Conservation (phyloP, 1,140 invertebrate genomes). For the Vollenhovia emeryi region DNA sequence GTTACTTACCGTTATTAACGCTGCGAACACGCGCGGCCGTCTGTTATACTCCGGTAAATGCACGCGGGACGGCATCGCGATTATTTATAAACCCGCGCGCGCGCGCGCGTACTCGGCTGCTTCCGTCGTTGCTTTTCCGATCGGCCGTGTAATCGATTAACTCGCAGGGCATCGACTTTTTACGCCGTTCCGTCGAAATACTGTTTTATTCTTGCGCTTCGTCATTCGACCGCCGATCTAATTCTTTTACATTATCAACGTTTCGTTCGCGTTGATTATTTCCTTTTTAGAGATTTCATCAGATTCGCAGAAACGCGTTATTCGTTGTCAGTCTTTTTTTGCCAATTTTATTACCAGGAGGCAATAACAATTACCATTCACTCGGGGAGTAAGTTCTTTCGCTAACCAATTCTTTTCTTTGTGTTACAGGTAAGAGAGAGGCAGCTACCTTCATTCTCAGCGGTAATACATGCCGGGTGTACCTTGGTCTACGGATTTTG, state of each 20-base stretch:
- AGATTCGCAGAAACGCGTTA: background rate
- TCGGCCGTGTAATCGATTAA: slow-evolving; percentile 60
- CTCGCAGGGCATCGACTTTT: slow-evolving; percentile 48
- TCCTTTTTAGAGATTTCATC: background rate
- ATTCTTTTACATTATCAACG: slow-evolving; percentile 1
- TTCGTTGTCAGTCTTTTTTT: background rate
- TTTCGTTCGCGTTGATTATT: background rate
- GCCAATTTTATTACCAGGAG: background rate
- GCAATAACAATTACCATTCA: background rate
- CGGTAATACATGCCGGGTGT: background rate
- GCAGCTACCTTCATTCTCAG: background rate
- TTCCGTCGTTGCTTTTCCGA: slow-evolving; percentile 54
- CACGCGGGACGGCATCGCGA: slow-evolving; percentile 16
- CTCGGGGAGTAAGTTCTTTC: too few relatives aligned
- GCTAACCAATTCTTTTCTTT: slow-evolving; percentile 24
- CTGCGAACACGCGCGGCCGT: slow-evolving; percentile 46
- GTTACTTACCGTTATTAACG: slow-evolving; percentile 69
- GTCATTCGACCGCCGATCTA: background rate
- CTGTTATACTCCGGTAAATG: slow-evolving; percentile 49
- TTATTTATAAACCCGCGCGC: slow-evolving; percentile 65
- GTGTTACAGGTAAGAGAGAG: slow-evolving; percentile 38
- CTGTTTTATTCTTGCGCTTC: slow-evolving; percentile 9
- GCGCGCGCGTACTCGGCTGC: slow-evolving; percentile 1
- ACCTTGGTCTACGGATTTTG: background rate
- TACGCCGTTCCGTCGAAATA: slow-evolving; percentile 9